Evolutionary conservation across 2,888 invertebrate species (phyloP).

Genomic region (Caenorhabditis panamensis): DNA sequence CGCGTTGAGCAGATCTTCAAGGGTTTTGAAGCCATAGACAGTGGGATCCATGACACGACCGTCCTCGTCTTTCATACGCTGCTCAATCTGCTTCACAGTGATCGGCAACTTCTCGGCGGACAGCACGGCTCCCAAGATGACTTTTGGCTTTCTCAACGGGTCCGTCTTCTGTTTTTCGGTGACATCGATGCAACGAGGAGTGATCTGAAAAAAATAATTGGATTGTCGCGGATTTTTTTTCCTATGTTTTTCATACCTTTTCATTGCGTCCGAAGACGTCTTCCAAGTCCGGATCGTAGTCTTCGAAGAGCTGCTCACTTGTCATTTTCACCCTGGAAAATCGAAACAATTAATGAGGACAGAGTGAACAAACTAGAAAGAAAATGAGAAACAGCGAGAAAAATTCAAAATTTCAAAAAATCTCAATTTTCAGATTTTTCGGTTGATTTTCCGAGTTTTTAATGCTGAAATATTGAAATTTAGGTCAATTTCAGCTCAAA

Average conservation of each 20-base stretch:
- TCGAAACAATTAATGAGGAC: no score
- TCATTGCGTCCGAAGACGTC: slow-evolving; percentile 33
- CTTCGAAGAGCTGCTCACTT: slow-evolving; percentile 22
- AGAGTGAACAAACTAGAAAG: neutral
- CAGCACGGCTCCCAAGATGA: slow-evolving; percentile 22
- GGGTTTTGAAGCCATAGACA: slow-evolving; percentile 22
- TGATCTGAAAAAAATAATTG: slow-evolving; percentile 31
- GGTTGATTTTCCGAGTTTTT: no score
- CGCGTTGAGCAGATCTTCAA: slow-evolving; percentile 47
- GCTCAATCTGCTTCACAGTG: slow-evolving; percentile 18
- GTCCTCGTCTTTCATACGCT: no score
- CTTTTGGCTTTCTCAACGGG: slow-evolving; percentile 48
- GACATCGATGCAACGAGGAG: slow-evolving; percentile 23
- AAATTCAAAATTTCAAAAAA: neutral
- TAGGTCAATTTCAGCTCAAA: no score
- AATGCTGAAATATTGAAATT: neutral
- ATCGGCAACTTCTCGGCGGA: slow-evolving; percentile 45
- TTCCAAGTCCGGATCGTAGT: slow-evolving; percentile 47
- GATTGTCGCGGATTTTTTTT: neutral
- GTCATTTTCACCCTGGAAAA: slow-evolving; percentile 10
- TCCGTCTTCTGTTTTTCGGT: slow-evolving; percentile 44
- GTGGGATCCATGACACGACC: slow-evolving; percentile 19
- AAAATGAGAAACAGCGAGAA: neutral
- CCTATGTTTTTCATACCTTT: neutral
- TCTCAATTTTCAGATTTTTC: neutral